A percentile compares a stretch with the other conserved stretches of the same genome.
phyloP scores from a whole-genome alignment of 1,140 invertebrate species.

The Thaumetopoea pityocampa region DNA sequence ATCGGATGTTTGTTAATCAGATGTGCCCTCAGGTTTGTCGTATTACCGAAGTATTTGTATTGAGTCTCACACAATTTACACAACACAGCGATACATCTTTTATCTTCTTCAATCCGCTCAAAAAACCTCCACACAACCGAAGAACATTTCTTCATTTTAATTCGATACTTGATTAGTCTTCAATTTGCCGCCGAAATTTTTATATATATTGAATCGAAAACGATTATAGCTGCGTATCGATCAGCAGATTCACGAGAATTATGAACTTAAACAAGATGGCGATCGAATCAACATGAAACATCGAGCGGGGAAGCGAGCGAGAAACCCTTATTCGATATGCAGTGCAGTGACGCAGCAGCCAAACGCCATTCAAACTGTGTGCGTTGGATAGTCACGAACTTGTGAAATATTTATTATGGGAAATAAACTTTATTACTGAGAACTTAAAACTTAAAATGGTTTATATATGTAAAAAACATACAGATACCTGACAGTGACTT shows the following conservation, averaged over 20 bases:
- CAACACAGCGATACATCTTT: conserved; percentile 54
- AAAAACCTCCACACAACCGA: conserved; percentile 66
- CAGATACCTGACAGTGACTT: too few species aligned
- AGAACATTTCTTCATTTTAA: conserved; percentile 60
- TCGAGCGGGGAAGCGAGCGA: conserved; percentile 31
- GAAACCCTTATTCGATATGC: conserved; percentile 42
- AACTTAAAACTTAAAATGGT: too few species aligned
- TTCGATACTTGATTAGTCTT: conserved; percentile 44
- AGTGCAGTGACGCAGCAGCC: too few species aligned
- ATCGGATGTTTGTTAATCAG: conserved; percentile 61
- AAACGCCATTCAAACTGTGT: too few species aligned
- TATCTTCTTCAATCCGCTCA: conserved; percentile 58
- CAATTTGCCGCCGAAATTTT: conserved; percentile 49
- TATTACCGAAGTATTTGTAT: conserved; percentile 68
- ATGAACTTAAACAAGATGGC: conserved; percentile 54
- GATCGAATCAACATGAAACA: conserved; percentile 52
- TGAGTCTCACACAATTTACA: conserved; percentile 67
- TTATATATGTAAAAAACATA: too few species aligned
- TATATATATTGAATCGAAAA: conserved; percentile 44
- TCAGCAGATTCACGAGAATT: conserved; percentile 44
- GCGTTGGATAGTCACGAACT: too few species aligned
- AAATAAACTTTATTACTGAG: too few species aligned
- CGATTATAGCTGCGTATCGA: conserved; percentile 55
- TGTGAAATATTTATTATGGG: too few species aligned
- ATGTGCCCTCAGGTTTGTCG: conserved; percentile 62